Evolutionary conservation across 2,888 invertebrate genomes (phyloP).

Genomic region (Andrena chrysosceles): DNA sequence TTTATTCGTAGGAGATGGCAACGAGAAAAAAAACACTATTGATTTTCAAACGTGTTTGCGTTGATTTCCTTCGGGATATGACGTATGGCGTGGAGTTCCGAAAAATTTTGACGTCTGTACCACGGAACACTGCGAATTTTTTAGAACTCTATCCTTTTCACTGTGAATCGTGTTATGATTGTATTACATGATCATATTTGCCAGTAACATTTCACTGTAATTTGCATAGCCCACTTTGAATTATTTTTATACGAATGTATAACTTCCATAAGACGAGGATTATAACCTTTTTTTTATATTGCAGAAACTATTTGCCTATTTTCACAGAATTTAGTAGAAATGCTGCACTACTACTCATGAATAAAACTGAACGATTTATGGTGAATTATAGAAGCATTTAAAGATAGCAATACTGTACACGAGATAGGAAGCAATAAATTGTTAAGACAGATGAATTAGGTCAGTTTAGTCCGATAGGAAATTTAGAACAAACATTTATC

Average conservation of each 20-base stretch:
- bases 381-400: not conserved
- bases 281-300: not conserved
- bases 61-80: slow-evolving; percentile 55
- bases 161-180: not conserved
- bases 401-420: not conserved
- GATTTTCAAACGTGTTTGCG: slow-evolving; percentile 34
- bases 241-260: not conserved
- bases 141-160: slow-evolving; percentile 8
- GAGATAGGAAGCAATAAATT: not conserved
- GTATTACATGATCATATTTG: not conserved
- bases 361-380: not conserved
- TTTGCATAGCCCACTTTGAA: not conserved
- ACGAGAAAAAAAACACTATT: slow-evolving; percentile 31
- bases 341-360: not conserved
- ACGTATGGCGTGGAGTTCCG: not conserved
- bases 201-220: not conserved
- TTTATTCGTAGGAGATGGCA: not conserved
- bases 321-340: not conserved
- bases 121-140: slow-evolving; percentile 29
- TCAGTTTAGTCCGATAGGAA: not conserved
- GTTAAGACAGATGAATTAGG: not conserved
- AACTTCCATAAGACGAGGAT: not conserved
- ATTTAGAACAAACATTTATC: not conserved
- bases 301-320: not conserved
- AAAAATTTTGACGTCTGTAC: slow-evolving; percentile 33